Percentiles rank a stretch among this genome's conserved stretches.
phyloP scores from a whole-genome alignment of 2,113 vertebrate species.

The Gymnogyps californianus region DNA sequence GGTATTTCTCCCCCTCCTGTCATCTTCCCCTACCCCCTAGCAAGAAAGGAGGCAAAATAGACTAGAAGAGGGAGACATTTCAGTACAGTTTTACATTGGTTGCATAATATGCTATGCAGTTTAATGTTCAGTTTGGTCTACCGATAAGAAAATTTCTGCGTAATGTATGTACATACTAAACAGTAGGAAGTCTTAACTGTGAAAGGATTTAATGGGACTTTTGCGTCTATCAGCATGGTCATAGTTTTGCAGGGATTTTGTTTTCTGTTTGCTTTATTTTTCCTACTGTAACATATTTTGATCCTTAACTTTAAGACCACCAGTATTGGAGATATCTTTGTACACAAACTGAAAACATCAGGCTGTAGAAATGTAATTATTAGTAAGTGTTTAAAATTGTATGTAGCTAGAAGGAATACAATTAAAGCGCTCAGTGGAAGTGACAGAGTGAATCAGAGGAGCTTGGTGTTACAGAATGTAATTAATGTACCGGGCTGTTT shows the following conservation, averaged over 20 bases:
- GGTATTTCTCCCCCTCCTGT: background rate
- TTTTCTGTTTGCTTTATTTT: background rate
- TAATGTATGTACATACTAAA: background rate
- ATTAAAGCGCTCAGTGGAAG: conserved; percentile 73
- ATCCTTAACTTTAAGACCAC: background rate
- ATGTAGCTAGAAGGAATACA: conserved; percentile 57
- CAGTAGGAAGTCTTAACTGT: background rate
- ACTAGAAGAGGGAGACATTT: background rate
- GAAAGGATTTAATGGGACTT: background rate
- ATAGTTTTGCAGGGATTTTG: background rate
- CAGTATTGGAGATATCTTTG: background rate
- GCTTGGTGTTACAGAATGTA: conserved; percentile 73
- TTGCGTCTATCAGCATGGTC: background rate
- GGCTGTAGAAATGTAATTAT: conserved; percentile 40
- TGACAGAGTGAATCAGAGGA: conserved; percentile 73
- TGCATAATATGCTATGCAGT: background rate
- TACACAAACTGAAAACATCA: background rate
- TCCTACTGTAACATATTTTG: background rate
- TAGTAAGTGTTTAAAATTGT: conserved; percentile 36
- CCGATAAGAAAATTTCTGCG: background rate
- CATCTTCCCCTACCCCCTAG: background rate
- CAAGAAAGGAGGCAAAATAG: background rate
- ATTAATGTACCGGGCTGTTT: conserved; percentile 72
- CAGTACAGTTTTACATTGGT: background rate
- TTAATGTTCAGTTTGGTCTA: background rate